Evolutionary conservation across 2,113 vertebrate species (phyloP).

Genomic region (Eurystomus gularis): DNA sequence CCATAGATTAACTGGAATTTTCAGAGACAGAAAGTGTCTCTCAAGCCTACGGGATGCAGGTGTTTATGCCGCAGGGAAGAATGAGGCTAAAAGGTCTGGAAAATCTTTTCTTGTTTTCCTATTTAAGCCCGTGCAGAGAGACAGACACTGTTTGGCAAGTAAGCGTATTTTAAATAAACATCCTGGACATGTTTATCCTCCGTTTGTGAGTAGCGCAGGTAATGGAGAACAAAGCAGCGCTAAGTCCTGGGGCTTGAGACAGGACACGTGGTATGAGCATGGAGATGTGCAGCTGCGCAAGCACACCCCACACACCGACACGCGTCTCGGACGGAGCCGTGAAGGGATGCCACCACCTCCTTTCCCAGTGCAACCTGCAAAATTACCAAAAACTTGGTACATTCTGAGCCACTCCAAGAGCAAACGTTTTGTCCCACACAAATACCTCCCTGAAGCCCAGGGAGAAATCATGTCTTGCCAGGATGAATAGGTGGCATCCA

Average conservation of each 20-base stretch:
- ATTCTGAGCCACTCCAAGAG: not conserved
- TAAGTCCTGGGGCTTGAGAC: not conserved
- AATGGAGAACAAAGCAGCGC: not conserved
- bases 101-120: not conserved
- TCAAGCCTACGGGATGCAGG: not conserved
- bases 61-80: not conserved
- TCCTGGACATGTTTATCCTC: slow-evolving; percentile 14
- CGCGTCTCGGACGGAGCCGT: not conserved
- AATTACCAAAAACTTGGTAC: not conserved
- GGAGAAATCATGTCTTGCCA: not conserved
- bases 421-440: not conserved
- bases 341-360: not conserved
- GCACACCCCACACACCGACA: not conserved
- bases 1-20: not conserved
- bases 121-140: not conserved
- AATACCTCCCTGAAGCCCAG: not conserved
- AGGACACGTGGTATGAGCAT: not conserved
- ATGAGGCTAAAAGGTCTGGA: not conserved
- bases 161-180: slow-evolving; percentile 10
- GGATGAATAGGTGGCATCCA: not conserved
- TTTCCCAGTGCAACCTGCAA: not conserved
- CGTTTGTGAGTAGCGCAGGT: not conserved
- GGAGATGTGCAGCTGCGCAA: rapidly evolving
- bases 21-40: not conserved
- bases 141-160: not conserved